phyloP scores from a whole-genome alignment of 1,140 invertebrate species.

The Drosophila gunungcola region DNA sequence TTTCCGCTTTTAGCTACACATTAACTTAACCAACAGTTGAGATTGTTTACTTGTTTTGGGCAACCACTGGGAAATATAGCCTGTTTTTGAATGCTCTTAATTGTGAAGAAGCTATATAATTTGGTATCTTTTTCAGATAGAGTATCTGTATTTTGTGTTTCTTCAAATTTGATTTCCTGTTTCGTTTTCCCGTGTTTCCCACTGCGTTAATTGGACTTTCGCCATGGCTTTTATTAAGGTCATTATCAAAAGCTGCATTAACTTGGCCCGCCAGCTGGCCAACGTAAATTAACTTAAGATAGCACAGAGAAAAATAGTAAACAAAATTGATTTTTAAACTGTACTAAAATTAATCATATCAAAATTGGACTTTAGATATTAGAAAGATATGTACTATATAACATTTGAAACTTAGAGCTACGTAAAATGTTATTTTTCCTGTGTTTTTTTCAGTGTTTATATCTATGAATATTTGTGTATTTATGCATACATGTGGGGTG shows the following conservation, averaged over 20 bases:
- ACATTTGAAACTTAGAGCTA: no score
- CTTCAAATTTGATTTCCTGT: not conserved
- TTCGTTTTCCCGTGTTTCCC: conserved; percentile 28
- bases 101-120: not conserved
- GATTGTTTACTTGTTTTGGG: conserved; percentile 32
- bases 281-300: conserved; percentile 13
- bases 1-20: conserved; percentile 22
- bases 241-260: conserved; percentile 35
- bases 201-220: conserved; percentile 51
- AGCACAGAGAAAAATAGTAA: conserved; percentile 5
- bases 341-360: no score
- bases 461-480: conserved; percentile 1
- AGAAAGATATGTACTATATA: no score
- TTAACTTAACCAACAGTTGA: conserved; percentile 32
- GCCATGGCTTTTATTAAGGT: conserved; percentile 49
- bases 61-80: not conserved
- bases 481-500: conserved; percentile 53
- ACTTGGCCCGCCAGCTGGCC: conserved; percentile 34
- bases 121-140: not conserved
- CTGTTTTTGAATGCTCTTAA: conserved; percentile 9
- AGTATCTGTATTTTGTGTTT: conserved; percentile 4
- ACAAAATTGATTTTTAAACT: not conserved
- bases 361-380: no score
- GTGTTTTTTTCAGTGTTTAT: conserved; percentile 4
- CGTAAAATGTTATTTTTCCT: no score